Percentiles rank a stretch among this genome's conserved stretches.
phyloP scores from a whole-genome alignment of 2,113 vertebrate species.

The Parotia lawesii region DNA sequence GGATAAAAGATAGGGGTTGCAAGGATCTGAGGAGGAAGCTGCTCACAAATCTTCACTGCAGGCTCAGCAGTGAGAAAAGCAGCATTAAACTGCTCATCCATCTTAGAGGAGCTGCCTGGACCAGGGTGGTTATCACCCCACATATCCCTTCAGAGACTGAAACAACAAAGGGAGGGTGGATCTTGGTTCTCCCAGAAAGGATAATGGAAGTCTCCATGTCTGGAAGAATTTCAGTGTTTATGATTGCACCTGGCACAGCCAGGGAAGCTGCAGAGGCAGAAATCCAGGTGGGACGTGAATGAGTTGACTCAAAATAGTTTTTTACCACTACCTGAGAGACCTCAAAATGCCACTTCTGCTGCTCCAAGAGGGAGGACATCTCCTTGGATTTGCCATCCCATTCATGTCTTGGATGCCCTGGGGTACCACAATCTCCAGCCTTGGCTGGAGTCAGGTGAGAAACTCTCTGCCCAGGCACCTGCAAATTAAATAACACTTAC shows the following conservation, averaged over 20 bases:
- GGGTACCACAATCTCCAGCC: neutral
- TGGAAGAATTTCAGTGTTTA: neutral
- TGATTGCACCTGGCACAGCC: neutral
- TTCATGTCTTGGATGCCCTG: neutral
- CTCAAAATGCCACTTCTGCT: neutral
- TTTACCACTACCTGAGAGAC: neutral
- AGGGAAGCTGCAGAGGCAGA: neutral
- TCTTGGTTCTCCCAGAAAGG: neutral
- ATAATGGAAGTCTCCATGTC: neutral
- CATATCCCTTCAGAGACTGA: neutral
- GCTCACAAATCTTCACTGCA: conserved; percentile 5
- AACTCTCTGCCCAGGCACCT: neutral
- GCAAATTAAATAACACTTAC: neutral
- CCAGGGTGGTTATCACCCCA: neutral
- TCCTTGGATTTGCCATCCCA: neutral
- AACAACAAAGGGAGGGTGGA: neutral
- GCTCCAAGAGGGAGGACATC: neutral
- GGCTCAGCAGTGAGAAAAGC: neutral
- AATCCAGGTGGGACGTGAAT: neutral
- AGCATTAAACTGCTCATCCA: neutral
- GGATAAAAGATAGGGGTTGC: neutral
- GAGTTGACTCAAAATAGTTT: rapidly evolving
- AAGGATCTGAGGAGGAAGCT: neutral
- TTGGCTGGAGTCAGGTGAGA: neutral
- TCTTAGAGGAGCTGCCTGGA: neutral